Percentiles rank a stretch among this genome's conserved stretches.
Conservation (phyloP, 2,797 vertebrate species). For the Pogoniulus pusillus region DNA sequence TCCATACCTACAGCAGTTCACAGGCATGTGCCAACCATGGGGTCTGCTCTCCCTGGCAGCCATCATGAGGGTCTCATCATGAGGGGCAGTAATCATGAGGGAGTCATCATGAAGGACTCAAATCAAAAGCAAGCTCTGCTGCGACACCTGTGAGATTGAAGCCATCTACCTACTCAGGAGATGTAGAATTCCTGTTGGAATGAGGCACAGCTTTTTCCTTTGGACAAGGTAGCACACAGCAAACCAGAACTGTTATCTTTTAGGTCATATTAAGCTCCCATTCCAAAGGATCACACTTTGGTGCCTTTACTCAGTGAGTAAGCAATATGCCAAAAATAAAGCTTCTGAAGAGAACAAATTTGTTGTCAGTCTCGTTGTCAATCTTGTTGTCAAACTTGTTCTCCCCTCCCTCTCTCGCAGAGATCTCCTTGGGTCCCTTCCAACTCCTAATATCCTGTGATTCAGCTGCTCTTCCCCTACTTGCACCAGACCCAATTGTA, state of each 20-base stretch:
- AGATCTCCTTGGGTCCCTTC: no score
- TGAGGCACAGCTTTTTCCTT: accelerated
- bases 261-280: not conserved
- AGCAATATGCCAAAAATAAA: not conserved
- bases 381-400: no score
- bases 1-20: not conserved
- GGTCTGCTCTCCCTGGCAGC: not conserved
- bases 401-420: no score
- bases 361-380: no score
- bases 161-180: not conserved
- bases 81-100: not conserved
- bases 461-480: accelerated
- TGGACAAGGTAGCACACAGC: not conserved
- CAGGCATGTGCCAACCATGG: not conserved
- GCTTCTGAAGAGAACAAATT: no score
- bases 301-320: no score
- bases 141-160: not conserved
- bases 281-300: not conserved
- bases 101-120: not conserved
- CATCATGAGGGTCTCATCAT: not conserved
- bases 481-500: not conserved
- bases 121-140: not conserved
- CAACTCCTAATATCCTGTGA: no score
- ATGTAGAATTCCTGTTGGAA: not conserved
- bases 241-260: not conserved